Evolutionary conservation across 2,113 vertebrate species (phyloP), one percentile per base, ranked within the genome.

Genomic region (Syngnathus scovelli): DNA sequence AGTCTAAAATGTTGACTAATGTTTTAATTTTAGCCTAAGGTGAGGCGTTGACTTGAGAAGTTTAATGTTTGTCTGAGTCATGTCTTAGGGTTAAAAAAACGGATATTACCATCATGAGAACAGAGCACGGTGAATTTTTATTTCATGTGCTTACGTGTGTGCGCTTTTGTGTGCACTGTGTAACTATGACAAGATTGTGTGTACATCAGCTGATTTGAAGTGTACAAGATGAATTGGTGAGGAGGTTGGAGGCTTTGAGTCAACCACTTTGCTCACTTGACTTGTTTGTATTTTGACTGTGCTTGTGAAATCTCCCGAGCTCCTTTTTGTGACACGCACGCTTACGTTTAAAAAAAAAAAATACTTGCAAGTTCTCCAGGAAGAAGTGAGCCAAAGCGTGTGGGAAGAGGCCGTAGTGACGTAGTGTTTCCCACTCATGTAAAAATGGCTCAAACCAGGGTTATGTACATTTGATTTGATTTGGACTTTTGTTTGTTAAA

Each of bases 291-390:
- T 82, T 68, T 83, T 6, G 71, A 67, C 64, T 36, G 66, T 74
- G 48, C 41, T 61, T 83, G 83, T 76, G 80, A 89, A 86, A 76
- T 88, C 70, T 67, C 72, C 54, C 67, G 5, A 81, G 48, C 75
- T 78, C 64, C 19, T 66, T 33, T 51, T 21, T 12, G 78, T 78
- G 74, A 85, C 48, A 61, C 46, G 46, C 58, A 51, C 55, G 7
- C 55, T 33, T 54, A n/a, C 21, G 12, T 21, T 70, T 69, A 4
- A 33, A 33, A 37, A 48, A 41, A 69, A 64, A n/a, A n/a, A n/a
- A n/a, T n/a, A n/a, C n/a, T n/a, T n/a, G 10, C 1, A 36, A 61
- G 61, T 70, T 78, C 66, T 43, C 15, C 75, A 69, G 69, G 64
- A 73, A 72, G 67, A 67, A 77, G 66, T 68, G 61, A 78, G 58